A percentile compares a stretch with the other conserved stretches of the same genome.
Conservation (phyloP, 2,113 vertebrate species). For the Tylochromis polylepis region DNA sequence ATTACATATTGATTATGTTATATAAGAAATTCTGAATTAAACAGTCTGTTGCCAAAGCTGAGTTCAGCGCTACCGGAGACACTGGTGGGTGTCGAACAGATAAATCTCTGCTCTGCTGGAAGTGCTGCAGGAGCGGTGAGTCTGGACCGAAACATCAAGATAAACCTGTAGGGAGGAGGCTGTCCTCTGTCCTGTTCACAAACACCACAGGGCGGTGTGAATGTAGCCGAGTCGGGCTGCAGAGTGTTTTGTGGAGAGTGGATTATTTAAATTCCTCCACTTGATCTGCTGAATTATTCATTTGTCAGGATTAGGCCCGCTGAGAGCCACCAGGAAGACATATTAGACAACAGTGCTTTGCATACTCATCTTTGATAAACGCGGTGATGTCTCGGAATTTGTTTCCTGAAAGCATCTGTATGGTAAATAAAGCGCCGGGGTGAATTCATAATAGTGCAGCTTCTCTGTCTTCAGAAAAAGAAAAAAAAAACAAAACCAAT, state of each 20-base stretch:
- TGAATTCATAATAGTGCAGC: background rate
- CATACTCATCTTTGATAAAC: slow-evolving; percentile 1
- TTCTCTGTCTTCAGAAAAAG: background rate
- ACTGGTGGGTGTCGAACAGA: background rate
- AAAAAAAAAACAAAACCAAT: background rate
- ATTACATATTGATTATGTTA: background rate
- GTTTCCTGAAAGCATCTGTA: background rate
- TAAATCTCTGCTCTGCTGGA: background rate
- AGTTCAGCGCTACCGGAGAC: background rate
- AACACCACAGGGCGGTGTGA: background rate
- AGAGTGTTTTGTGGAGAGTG: slow-evolving; percentile 2
- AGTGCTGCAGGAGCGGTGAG: background rate
- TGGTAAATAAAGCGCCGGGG: background rate
- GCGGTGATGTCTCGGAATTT: background rate
- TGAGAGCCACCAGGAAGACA: slow-evolving; percentile 10
- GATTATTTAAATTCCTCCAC: slow-evolving; percentile 29
- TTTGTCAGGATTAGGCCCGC: background rate
- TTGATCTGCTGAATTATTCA: slow-evolving; percentile 50
- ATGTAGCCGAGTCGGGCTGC: background rate
- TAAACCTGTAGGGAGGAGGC: background rate
- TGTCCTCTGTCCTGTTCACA: background rate
- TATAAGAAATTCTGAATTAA: background rate
- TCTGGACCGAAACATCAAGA: background rate
- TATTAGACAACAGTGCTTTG: background rate
- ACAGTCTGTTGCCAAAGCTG: background rate